Conservation (phyloP, 2,888 invertebrate species). For the Eupithecia inturbata region DNA sequence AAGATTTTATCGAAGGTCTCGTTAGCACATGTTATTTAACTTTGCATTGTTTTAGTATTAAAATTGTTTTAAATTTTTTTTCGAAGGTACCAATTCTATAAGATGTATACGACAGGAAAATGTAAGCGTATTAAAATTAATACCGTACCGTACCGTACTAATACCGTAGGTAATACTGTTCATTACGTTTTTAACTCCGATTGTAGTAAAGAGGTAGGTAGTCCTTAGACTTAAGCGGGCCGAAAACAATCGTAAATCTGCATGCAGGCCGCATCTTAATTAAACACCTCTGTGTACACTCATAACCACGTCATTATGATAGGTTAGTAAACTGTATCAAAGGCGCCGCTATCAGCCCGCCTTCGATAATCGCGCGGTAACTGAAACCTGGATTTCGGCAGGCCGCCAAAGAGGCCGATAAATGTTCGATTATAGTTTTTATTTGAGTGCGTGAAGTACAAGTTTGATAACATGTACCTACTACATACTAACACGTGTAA, state of each 20-base stretch:
- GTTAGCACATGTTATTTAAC: neutral
- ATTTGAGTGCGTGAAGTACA: constrained; percentile 71
- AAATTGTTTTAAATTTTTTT: too few relatives aligned
- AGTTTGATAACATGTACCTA: constrained; percentile 64
- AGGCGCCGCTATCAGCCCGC: constrained; percentile 75
- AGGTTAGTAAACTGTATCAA: constrained; percentile 74
- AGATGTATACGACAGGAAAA: too few relatives aligned
- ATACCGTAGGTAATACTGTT: too few relatives aligned
- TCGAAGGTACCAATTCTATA: too few relatives aligned
- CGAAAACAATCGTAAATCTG: constrained; percentile 1
- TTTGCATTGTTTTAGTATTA: neutral
- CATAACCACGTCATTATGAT: constrained; percentile 65
- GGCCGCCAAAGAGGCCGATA: constrained; percentile 80
- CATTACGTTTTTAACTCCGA: too few relatives aligned
- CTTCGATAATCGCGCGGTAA: constrained; percentile 73
- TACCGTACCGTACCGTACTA: too few relatives aligned
- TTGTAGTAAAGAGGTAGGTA: too few relatives aligned
- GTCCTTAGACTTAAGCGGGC: too few relatives aligned
- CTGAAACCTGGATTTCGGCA: constrained; percentile 79
- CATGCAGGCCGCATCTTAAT: constrained; percentile 15
- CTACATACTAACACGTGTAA: constrained; percentile 63
- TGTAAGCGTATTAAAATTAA: too few relatives aligned
- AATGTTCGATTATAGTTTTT: constrained; percentile 77
- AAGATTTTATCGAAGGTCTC: neutral
- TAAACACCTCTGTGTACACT: constrained; percentile 55